Conservation (phyloP, 2,113 vertebrate genomes). For the Bothrops jararaca region DNA sequence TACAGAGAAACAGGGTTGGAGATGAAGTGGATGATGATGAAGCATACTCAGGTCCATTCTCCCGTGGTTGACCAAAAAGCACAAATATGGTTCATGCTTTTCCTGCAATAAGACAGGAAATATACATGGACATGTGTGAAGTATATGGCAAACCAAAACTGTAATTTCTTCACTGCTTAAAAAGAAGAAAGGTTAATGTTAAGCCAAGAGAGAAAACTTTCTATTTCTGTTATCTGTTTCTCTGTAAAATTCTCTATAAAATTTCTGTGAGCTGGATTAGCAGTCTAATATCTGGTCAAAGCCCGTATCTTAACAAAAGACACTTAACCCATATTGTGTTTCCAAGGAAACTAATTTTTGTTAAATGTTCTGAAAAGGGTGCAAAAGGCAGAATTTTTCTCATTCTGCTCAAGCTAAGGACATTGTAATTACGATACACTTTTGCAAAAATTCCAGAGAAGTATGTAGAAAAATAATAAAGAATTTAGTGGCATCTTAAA, state of each 20-base stretch:
- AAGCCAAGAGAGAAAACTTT: not conserved
- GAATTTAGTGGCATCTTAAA: not conserved
- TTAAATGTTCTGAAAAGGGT: not conserved
- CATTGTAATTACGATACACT: not conserved
- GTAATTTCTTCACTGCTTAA: not conserved
- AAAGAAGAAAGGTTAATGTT: not conserved
- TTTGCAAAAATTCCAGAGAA: not conserved
- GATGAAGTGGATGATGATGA: not conserved
- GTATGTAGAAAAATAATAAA: not conserved
- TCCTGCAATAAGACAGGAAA: not conserved
- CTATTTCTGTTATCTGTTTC: not conserved
- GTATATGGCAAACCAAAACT: not conserved
- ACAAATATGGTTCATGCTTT: not conserved
- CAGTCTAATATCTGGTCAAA: not conserved
- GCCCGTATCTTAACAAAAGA: not conserved
- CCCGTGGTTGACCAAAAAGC: not conserved
- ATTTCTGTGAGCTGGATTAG: not conserved
- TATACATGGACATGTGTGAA: not conserved
- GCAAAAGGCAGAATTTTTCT: not conserved
- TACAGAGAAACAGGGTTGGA: not conserved
- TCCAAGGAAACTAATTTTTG: not conserved
- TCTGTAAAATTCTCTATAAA: not conserved
- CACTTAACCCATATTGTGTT: not conserved
- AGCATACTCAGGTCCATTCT: not conserved
- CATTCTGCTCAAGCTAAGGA: not conserved